Evolutionary conservation across 2,797 vertebrate species (phyloP).

Genomic region (Xyrichtys novacula): DNA sequence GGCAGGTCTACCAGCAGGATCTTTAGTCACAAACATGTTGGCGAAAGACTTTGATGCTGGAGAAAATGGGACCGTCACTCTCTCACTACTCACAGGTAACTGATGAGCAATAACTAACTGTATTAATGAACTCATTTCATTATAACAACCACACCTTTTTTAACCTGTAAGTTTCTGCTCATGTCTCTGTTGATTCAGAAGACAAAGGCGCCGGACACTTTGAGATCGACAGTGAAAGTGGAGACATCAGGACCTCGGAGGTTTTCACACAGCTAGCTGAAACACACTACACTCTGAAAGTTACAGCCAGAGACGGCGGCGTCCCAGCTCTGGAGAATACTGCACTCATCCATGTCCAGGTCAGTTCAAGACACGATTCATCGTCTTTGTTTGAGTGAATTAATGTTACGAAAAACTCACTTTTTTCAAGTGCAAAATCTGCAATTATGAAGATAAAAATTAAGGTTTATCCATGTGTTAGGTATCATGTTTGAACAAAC

Average conservation of each 20-base stretch:
- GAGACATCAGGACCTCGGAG: constrained; percentile 87
- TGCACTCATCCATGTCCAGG: constrained; percentile 88
- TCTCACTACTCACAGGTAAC: constrained; percentile 89
- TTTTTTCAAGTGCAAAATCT: too few species aligned
- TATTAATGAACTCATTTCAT: not conserved
- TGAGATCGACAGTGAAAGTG: constrained; percentile 87
- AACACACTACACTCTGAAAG: constrained; percentile 81
- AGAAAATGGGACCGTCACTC: constrained; percentile 87
- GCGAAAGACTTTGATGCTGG: constrained; percentile 93
- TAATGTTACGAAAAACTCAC: too few species aligned
- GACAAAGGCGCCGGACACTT: constrained; percentile 82
- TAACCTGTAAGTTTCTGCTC: not conserved
- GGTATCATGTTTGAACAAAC: too few species aligned
- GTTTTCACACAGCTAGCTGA: constrained; percentile 76
- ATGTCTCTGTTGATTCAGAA: constrained; percentile 28
- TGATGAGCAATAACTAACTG: too few species aligned
- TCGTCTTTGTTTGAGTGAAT: too few species aligned
- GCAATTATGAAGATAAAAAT: too few species aligned
- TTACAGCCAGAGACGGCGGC: constrained; percentile 88
- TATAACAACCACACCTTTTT: not conserved
- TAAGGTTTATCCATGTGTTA: too few species aligned
- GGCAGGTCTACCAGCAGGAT: constrained; percentile 85
- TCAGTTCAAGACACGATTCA: too few species aligned
- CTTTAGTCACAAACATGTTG: constrained; percentile 88
- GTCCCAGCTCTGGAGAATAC: constrained; percentile 81